Evolutionary conservation across 1,140 invertebrate species (phyloP).

Genomic region (Hestina assimilis): DNA sequence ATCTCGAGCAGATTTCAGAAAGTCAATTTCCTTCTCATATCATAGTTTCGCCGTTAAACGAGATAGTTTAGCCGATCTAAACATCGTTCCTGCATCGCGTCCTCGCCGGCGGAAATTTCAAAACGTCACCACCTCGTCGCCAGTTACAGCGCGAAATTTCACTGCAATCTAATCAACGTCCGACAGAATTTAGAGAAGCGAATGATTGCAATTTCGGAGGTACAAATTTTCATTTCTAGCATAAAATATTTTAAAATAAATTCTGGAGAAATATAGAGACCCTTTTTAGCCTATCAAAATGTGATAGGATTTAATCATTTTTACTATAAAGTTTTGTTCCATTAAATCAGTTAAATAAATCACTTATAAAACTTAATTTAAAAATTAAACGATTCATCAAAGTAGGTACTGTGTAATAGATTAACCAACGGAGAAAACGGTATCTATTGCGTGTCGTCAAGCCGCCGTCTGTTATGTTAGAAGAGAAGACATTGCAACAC

Average conservation of each 20-base stretch:
- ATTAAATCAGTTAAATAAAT: not conserved
- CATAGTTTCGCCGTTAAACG: conserved; percentile 28
- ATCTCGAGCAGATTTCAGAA: conserved; percentile 21
- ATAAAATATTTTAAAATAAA: not conserved
- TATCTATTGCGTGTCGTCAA: conserved; percentile 4
- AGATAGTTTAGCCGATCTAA: conserved; percentile 28
- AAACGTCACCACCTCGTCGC: conserved; percentile 23
- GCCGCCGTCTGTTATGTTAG: conserved; percentile 6
- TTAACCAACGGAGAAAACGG: not conserved
- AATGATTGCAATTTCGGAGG: not conserved
- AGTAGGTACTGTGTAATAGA: not conserved
- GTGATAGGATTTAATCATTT: not conserved
- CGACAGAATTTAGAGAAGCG: conserved; percentile 8
- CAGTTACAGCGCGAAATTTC: conserved; percentile 17
- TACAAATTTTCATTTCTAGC: not conserved
- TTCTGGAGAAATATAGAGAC: not conserved
- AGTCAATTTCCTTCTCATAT: conserved; percentile 49
- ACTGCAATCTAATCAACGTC: conserved; percentile 15
- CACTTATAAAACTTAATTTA: no score
- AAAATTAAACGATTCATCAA: not conserved
- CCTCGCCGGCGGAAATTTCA: conserved; percentile 27
- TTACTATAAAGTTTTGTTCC: not conserved
- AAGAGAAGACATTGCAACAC: conserved; percentile 44
- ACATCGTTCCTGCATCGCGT: conserved; percentile 16
- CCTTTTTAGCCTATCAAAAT: no score